These are phyloP conservation scores for Agonopterix alstromeriana DNA, from an alignment of 2,888 invertebrate species.

Conservation along the genomic window DNA sequence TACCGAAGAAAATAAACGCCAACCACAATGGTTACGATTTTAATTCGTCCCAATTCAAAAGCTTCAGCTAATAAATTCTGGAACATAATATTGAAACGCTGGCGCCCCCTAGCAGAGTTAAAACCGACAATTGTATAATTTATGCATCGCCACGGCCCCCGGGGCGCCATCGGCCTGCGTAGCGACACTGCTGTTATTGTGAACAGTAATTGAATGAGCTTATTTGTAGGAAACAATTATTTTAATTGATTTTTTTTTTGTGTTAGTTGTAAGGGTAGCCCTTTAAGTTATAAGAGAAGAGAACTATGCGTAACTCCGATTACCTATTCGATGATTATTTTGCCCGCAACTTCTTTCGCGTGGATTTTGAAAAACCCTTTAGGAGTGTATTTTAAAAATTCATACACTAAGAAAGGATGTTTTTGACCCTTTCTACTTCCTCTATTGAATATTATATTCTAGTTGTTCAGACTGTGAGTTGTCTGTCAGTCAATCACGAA, in stretches of 20 bases:
- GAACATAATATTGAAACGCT: slow-evolving; percentile 46
- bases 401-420: too few relatives aligned
- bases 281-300: too few relatives aligned
- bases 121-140: slow-evolving; percentile 53
- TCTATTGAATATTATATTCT: too few relatives aligned
- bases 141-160: slow-evolving; percentile 49
- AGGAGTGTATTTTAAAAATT: too few relatives aligned
- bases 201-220: slow-evolving; percentile 19
- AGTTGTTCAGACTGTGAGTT: too few relatives aligned
- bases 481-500: too few relatives aligned
- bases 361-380: too few relatives aligned
- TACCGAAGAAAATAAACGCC: background rate
- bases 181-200: slow-evolving; percentile 14
- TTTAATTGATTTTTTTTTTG: background rate
- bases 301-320: too few relatives aligned
- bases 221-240: background rate
- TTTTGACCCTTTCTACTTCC: too few relatives aligned
- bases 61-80: slow-evolving; percentile 23
- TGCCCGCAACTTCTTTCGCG: too few relatives aligned
- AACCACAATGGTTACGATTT: background rate
- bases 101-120: slow-evolving; percentile 39
- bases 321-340: too few relatives aligned
- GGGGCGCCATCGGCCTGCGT: slow-evolving; percentile 16
- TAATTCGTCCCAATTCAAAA: background rate
- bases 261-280: too few relatives aligned